Evolutionary conservation across 2,797 vertebrate species (phyloP), one percentile per base, ranked within the genome.

Genomic region (Denticeps clupeoides): DNA sequence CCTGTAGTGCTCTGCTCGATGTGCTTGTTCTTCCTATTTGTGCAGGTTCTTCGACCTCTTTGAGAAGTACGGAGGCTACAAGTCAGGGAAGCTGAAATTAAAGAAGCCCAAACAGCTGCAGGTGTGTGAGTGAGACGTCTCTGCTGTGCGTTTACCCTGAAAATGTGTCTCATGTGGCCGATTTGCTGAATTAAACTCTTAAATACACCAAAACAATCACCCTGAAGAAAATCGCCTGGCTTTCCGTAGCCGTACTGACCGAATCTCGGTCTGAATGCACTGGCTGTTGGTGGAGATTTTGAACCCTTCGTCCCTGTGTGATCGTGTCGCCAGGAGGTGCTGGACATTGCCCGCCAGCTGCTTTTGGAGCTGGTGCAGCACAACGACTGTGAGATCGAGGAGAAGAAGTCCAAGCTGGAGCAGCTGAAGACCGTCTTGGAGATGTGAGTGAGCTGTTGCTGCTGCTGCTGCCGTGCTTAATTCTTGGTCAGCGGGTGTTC

Each of bases 101-200:
- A 98, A 98, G 78, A 90, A 88, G 65, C 94, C 94, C 0, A 95
- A 97, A 57, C 94, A 98, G 64, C 82, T 98, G 1, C 93, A 98
- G 88, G 94, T 97, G 65, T 71, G 64, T 52, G 11, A 35, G 9
- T 38, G 35, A 21, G 32, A 15, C 35, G 13, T 35, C 35, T 16
- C 35, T 12, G n/a, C 31, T n/a, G 18, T n/a, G n/a, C n/a, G n/a
- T n/a, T n/a, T n/a, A n/a, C 37, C 18, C 35, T 9, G 4, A 21
- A 19, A 38, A 15, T 5, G 27, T 10, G 51, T 13, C 49, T 53
- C 7, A 1, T n/a, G 22, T 48, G 7, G 1, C 7, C 32, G 13
- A 45, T 55, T 11, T 26, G 24, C n/a, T n/a, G n/a, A n/a, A n/a
- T n/a, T n/a, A n/a, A n/a, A n/a, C n/a, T n/a, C n/a, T n/a, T n/a